Evolutionary conservation across 2,888 invertebrate genomes (phyloP), one percentile per base, ranked within the genome.

Genomic region (Stegana nigrithorax): DNA sequence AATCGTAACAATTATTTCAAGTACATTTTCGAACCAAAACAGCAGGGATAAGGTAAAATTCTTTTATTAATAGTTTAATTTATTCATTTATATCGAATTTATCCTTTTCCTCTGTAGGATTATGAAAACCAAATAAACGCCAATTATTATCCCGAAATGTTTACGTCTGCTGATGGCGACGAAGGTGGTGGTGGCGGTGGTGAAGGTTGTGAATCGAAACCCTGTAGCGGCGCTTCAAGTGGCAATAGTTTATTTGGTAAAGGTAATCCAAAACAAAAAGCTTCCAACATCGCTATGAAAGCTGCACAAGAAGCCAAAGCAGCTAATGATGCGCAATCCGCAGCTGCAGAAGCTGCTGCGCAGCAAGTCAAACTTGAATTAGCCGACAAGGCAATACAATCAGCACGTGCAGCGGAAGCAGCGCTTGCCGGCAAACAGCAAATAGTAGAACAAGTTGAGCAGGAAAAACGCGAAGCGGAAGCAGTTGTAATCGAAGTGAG

Each of bases 331-430:
- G 91, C 91, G 0, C 91, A 91, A 75, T 91, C 91, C 0, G 91
- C 91, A 0, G 89, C 91, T 50, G 90, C 90, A 42, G 91, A 91
- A 0, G 91, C 91, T 72, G 89, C 89, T 77, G 89, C 90, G 0
- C 91, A 91, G n/a, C 91, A 91, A 87, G 89, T 89, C 1, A 91
- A 91, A 84, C 88, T 89, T 0, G 91, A 91, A 83, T 80, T 91
- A 58, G 91, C 91, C 0, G 91, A 91, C 72, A 91, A 90, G 75
- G 91, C 91, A 0, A 83, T 90, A 21, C 89, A 90, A 83, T 91
- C 91, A 0, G 91, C 91, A 0, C 89, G 90, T 78, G 90, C 91
- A 0, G 91, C 91, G 0, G 90, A 90, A 78, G 90, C 90, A 1
- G 90, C 91, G 0, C 82, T 91, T 0, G 89, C 89, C 10, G 91